Conservation (phyloP, 2,113 vertebrate genomes). For the Odobenus rosmarus region DNA sequence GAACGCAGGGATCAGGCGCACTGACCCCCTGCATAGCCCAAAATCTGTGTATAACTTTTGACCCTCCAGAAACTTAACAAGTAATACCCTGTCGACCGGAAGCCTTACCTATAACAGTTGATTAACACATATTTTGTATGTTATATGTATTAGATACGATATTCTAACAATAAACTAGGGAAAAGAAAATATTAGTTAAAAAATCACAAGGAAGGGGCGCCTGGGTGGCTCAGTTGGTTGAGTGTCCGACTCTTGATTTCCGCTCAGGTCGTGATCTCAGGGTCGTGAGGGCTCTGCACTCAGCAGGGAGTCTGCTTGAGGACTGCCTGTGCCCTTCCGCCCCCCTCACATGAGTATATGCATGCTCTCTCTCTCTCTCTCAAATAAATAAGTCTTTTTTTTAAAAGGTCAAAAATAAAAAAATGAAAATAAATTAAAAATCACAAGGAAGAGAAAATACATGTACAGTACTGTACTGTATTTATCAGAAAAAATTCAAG, state of each 20-base stretch:
- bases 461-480: too few species aligned
- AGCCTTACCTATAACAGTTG: not conserved
- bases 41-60: not conserved
- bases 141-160: not conserved
- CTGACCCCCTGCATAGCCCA: not conserved
- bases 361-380: not conserved
- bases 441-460: too few species aligned
- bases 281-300: not conserved
- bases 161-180: not conserved
- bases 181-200: not conserved
- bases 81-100: not conserved
- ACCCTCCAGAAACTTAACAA: not conserved
- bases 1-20: not conserved
- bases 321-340: not conserved
- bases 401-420: not conserved
- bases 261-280: not conserved
- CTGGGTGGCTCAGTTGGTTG: not conserved
- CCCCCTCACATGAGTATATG: not conserved
- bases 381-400: not conserved
- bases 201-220: not conserved
- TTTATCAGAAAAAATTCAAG: not conserved
- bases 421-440: too few species aligned
- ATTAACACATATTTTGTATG: not conserved
- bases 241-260: not conserved
- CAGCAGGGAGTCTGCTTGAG: not conserved